phyloP scores from a whole-genome alignment of 2,888 invertebrate genomes.

The Agrochola litura region DNA sequence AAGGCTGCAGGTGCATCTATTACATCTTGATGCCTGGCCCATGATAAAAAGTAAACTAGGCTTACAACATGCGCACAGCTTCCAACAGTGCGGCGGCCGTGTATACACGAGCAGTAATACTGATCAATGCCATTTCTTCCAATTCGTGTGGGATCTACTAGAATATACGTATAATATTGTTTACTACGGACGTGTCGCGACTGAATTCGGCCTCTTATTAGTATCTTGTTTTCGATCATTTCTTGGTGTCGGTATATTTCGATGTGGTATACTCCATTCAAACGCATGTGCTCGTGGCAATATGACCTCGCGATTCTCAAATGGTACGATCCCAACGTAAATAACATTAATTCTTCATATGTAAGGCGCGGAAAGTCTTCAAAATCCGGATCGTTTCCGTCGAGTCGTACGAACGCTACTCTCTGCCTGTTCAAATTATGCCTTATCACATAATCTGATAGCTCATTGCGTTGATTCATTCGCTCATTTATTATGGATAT shows the following conservation, averaged over 20 bases:
- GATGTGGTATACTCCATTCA: slow-evolving; percentile 28
- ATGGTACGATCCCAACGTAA: not conserved
- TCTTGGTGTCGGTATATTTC: slow-evolving; percentile 44
- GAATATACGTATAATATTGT: slow-evolving; percentile 10
- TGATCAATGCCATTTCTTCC: slow-evolving; percentile 14
- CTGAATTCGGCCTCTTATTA: slow-evolving; percentile 20
- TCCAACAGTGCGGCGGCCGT: slow-evolving; percentile 19
- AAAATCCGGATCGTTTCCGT: slow-evolving; percentile 1
- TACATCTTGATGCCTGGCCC: slow-evolving; percentile 11
- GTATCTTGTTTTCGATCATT: slow-evolving; percentile 36
- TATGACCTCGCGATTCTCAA: not conserved
- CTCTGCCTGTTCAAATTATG: not conserved
- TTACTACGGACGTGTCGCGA: not conserved
- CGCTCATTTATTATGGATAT: too few relatives aligned
- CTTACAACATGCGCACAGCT: slow-evolving; percentile 5
- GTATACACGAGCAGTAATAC: slow-evolving; percentile 22
- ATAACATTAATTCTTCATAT: slow-evolving; percentile 3
- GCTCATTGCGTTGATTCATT: too few relatives aligned
- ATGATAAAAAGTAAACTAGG: slow-evolving; percentile 27
- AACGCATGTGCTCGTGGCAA: slow-evolving; percentile 5
- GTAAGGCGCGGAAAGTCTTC: not conserved
- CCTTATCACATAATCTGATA: too few relatives aligned
- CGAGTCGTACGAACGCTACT: not conserved
- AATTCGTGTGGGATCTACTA: slow-evolving; percentile 4
- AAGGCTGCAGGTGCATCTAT: slow-evolving; percentile 6